Evolutionary conservation across 2,888 invertebrate species (phyloP), one percentile per base, ranked within the genome.

Genomic region (Epirrhoe tristata): DNA sequence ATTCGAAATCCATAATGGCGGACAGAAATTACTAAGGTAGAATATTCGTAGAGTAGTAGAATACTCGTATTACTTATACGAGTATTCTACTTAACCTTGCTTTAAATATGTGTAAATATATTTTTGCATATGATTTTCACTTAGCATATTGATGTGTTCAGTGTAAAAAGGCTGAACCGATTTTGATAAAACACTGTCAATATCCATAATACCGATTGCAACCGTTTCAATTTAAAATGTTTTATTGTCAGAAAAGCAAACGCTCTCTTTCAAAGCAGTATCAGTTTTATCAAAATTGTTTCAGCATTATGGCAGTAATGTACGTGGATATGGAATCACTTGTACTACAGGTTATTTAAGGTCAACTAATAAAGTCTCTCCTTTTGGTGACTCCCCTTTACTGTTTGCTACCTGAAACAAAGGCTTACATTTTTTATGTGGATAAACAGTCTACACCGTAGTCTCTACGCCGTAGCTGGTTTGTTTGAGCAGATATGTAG

Each of bases 301-400:
- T 60, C 73, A 71, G 58, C 64, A 34, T 36, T 43, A 66, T 82
- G 86, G 85, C 87, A 86, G 87, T 86, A 82, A 81, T 74, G 76
- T 77, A 79, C 80, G 67, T 74, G 80, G 91, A 92, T 92, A 91
- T 91, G 91, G 85, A 85, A 79, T 81, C 79, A 80, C 81, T 90
- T 91, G 91, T 91, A 91, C 91, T 91, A 88, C 79, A 76, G 83
- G 85, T 88, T 83, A 70, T 74, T 67, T 43, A 54, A 57, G 53
- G 73, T 78, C 81, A 77, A 77, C 78, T 81, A 75, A 75, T 77
- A 77, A 79, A 77, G 74, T 75, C 78, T 80, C 79, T 80, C 76
- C 73, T 73, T 80, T 79, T 76, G 73, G 75, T 75, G 78, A 72
- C 70, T 77, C 65, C 67, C 67, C 76, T 72, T 74, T 73, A 69